These are phyloP conservation scores for Formicarius rufipectus DNA, from an alignment of 2,113 vertebrate genomes.

Conservation along the genomic window DNA sequence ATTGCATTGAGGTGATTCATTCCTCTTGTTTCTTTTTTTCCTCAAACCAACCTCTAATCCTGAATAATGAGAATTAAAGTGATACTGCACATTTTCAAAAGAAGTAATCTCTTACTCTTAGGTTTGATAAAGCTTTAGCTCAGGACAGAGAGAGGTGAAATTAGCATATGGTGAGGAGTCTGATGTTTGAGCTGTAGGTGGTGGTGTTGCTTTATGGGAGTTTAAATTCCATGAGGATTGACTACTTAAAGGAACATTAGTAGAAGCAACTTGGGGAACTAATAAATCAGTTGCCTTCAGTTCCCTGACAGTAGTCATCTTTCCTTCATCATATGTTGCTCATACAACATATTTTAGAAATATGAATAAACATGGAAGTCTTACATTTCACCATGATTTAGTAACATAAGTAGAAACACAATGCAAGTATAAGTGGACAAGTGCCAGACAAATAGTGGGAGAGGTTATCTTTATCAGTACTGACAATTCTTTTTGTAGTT, in stretches of 20 bases:
- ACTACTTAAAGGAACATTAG: not conserved
- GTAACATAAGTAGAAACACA: not conserved
- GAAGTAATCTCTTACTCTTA: not conserved
- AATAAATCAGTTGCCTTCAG: not conserved
- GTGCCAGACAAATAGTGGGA: not conserved
- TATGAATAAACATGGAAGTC: not conserved
- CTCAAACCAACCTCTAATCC: not conserved
- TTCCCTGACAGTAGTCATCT: not conserved
- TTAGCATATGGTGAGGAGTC: not conserved
- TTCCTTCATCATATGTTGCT: not conserved
- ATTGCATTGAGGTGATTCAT: not conserved
- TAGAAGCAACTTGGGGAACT: not conserved
- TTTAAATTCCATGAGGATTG: not conserved
- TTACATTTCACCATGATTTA: not conserved
- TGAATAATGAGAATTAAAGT: not conserved
- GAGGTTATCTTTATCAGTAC: not conserved
- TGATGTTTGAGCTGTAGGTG: constrained; percentile 66
- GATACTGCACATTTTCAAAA: not conserved
- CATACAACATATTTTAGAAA: not conserved
- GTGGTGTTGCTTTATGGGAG: constrained; percentile 62
- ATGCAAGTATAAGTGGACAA: not conserved
- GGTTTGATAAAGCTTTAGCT: not conserved
- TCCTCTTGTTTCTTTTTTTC: not conserved
- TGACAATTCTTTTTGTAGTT: not conserved
- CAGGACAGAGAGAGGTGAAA: not conserved